Percentiles rank a stretch among this genome's conserved stretches.
Conservation (phyloP, 1,140 invertebrate species). For the Heliconius melpomene region DNA sequence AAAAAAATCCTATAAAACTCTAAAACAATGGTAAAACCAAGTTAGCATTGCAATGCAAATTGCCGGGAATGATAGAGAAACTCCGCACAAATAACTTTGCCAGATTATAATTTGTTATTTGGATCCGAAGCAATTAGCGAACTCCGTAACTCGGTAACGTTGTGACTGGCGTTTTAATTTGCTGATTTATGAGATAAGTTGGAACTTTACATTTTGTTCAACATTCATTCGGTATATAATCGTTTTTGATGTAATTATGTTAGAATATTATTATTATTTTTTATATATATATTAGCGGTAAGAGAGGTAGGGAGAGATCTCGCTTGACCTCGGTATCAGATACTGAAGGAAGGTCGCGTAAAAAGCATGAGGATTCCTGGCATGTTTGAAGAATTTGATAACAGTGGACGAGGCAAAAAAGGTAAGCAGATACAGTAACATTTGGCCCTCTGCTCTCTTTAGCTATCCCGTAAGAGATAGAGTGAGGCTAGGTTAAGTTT, state of each 20-base stretch:
- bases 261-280: neutral
- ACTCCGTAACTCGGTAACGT: slow-evolving; percentile 41
- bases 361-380: too few species aligned
- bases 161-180: slow-evolving; percentile 42
- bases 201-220: neutral
- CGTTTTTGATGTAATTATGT: neutral
- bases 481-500: too few species aligned
- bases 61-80: slow-evolving; percentile 58
- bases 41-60: slow-evolving; percentile 63
- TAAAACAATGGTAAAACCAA: slow-evolving; percentile 39
- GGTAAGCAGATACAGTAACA: too few species aligned
- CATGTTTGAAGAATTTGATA: too few species aligned
- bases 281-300: too few species aligned
- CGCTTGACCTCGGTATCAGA: too few species aligned
- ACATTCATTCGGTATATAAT: neutral
- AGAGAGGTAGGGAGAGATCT: too few species aligned
- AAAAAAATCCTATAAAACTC: neutral
- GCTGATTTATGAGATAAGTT: slow-evolving; percentile 40
- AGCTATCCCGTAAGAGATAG: too few species aligned
- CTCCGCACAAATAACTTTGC: slow-evolving; percentile 59
- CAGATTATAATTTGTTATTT: slow-evolving; percentile 71
- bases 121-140: slow-evolving; percentile 55
- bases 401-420: too few species aligned
- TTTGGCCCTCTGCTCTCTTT: too few species aligned
- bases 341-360: too few species aligned